Base-by-base conservation (phyloP, 1,140 invertebrate genomes). In the Bombus picipes region DNA sequence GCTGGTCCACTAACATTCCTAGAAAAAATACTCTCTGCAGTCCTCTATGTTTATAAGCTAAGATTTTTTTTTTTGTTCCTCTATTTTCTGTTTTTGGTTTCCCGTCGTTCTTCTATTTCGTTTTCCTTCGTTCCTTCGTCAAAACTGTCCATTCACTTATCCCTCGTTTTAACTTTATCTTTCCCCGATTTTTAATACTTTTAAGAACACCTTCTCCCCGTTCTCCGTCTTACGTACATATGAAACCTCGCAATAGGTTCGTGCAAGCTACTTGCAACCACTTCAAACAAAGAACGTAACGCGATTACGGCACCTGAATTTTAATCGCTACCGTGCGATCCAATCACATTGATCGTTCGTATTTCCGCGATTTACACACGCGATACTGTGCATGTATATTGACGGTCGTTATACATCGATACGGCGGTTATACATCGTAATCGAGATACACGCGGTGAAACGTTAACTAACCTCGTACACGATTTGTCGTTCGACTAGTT, bases 1-100 rank as follows among this genome's bases (percentile, higher is more conserved):
- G 84, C 89, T 91, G 90, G 90, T 91, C 90, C 90, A 90, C 89
- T 91, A 91, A 89, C 88, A 82, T 90, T 89, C 81, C 87, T 90
- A 90, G 88, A 90, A 90, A 90, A 90, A 90, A 90, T 90, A 90
- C 73, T 89, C 88, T 90, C 78, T 78, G 70, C 62, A n/a, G 41
- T 79, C 62, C 76, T 74, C 85, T 73, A 88, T 43, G 41, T 62
- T 62, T 77, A 65, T 25, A 66, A 79, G 68, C 77, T 79, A 79
- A 79, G 77, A 79, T 43, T 83, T 71, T 68, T 66, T 66, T 68
- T 68, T 68, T 68, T 70, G 28, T 83, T 88, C 68, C 47, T 72
- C 80, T 76, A 72, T 71, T 68, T 81, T 88, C 43, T 72, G 62
- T 71, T 62, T 62, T 85, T 34, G n/a, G 25, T 78, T 88, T 82